A percentile compares a stretch with the other conserved stretches of the same genome.
phyloP scores from a whole-genome alignment of 1,140 invertebrate species.

The Proctacanthus coquilletti region DNA sequence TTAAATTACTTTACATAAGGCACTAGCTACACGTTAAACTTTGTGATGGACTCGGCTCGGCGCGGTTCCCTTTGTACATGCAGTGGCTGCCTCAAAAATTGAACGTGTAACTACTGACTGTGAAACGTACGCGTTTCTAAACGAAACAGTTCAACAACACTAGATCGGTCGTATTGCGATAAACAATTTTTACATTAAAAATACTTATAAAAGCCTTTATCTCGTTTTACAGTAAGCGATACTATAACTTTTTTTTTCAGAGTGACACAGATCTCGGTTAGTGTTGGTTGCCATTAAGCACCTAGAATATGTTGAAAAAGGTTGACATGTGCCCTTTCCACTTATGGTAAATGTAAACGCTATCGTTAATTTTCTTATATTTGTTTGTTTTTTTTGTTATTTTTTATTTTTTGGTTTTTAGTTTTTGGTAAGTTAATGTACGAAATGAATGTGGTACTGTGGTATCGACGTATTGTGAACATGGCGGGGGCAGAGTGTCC shows the following conservation, averaged over 20 bases:
- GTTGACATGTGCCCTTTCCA: neutral
- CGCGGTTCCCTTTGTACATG: neutral
- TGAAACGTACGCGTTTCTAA: conserved; percentile 10
- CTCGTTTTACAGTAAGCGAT: neutral
- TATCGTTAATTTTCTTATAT: neutral
- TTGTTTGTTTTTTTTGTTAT: neutral
- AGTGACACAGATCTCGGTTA: conserved; percentile 14
- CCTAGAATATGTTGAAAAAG: conserved; percentile 6
- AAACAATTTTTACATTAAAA: neutral
- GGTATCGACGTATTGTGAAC: too few relatives aligned
- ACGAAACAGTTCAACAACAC: conserved; percentile 7
- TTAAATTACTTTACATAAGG: conserved; percentile 13
- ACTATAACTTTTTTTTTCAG: conserved; percentile 6
- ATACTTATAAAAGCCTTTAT: neutral
- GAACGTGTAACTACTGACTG: conserved; percentile 31
- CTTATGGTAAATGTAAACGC: neutral
- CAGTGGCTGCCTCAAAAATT: neutral
- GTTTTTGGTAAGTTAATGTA: neutral
- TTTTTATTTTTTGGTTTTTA: neutral
- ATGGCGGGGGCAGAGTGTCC: too few relatives aligned
- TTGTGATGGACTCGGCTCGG: neutral
- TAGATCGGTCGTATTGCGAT: conserved; percentile 3
- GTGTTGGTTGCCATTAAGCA: conserved; percentile 1
- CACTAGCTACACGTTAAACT: conserved; percentile 26
- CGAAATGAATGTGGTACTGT: neutral